These are phyloP conservation scores for Drosophila navojoa DNA, from an alignment of 1,140 invertebrate genomes.

Conservation along the genomic window DNA sequence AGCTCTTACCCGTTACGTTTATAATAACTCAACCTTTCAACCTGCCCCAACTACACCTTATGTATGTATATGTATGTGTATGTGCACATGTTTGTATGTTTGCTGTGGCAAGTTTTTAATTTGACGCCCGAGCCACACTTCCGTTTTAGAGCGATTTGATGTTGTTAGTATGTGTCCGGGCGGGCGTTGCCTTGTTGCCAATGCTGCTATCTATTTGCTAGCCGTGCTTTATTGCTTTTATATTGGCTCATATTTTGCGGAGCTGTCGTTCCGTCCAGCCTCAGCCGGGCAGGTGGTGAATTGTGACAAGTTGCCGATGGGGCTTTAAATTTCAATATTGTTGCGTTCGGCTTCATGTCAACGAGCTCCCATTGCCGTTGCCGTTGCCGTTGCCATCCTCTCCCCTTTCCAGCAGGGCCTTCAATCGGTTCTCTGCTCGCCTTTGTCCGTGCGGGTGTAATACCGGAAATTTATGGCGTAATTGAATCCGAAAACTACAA, in stretches of 20 bases:
- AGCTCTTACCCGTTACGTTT: constrained; percentile 49
- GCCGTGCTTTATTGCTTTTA: constrained; percentile 73
- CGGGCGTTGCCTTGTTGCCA: constrained; percentile 15
- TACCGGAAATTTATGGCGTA: constrained; percentile 76
- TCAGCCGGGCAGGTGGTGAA: constrained; percentile 60
- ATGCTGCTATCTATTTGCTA: constrained; percentile 17
- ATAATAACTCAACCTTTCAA: constrained; percentile 60
- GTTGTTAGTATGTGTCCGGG: constrained; percentile 38
- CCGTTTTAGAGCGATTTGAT: constrained; percentile 58
- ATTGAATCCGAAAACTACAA: constrained; percentile 80
- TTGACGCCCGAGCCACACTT: constrained; percentile 34
- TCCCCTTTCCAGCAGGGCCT: neutral
- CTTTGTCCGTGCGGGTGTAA: constrained; percentile 54
- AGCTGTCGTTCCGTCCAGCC: constrained; percentile 29
- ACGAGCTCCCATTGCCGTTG: constrained; percentile 33
- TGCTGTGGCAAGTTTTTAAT: constrained; percentile 30
- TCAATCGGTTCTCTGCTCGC: constrained; percentile 1
- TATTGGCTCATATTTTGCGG: constrained; percentile 80
- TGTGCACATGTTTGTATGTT: too few species aligned
- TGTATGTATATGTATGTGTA: too few species aligned
- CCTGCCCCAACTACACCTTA: neutral
- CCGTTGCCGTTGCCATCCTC: neutral
- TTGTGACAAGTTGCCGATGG: constrained; percentile 79
- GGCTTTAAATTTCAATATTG: constrained; percentile 79
- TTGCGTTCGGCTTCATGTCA: constrained; percentile 57